Base-by-base conservation (phyloP, 2,888 invertebrate species). In the Ophion ellenae region DNA sequence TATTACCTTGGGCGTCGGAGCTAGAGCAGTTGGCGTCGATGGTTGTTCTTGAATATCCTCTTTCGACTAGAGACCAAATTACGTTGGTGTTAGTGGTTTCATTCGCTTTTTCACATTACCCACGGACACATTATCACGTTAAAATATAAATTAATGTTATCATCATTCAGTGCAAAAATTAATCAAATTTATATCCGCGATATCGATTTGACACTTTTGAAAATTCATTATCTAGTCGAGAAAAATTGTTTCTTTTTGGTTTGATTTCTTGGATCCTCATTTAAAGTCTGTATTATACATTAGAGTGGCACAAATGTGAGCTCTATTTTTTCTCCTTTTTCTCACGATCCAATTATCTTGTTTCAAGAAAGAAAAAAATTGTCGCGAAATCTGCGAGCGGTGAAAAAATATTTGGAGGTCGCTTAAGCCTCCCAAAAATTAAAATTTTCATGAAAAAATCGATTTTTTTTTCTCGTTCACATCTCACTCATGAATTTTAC, bases 1-100 rank as follows among this genome's bases (percentile, higher is more conserved):
- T 32, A 78, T 86, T 92, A 94, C 93, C 93, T 93, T 92, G n/a
- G 90, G 87, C 4, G 90, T 80, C n/a, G 91, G 91, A 59, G 92
- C 87, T 64, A 92, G 84, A 9, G 92, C 92, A 32, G 93, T 92
- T 11, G 93, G 93, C 57, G 93, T 92, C 2, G 92, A 85, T 53
- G 90, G 89, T 79, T 92, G 91, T 76, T 93, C 93, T 87, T 92
- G 91, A 82, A 92, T 91, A 64, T 92, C 91, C 28, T 91, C 92
- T 87, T 87, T 92, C 10, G 93, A 91, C 93, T 94, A 88, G 64
- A 81, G 69, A 84, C 76, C 79, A 77, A 79, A 84, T 73, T 67
- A 61, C 71, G 53, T 82, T 85, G 11, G 10, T n/a, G 69, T 83
- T 77, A 69, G 71, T 79, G 14, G 11, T 40, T 36, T 17, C 47